A percentile compares a stretch with the other conserved stretches of the same genome.
These are phyloP conservation scores for Brachionus rubens DNA, from an alignment of 1,140 invertebrate species.

Conservation along the genomic window DNA sequence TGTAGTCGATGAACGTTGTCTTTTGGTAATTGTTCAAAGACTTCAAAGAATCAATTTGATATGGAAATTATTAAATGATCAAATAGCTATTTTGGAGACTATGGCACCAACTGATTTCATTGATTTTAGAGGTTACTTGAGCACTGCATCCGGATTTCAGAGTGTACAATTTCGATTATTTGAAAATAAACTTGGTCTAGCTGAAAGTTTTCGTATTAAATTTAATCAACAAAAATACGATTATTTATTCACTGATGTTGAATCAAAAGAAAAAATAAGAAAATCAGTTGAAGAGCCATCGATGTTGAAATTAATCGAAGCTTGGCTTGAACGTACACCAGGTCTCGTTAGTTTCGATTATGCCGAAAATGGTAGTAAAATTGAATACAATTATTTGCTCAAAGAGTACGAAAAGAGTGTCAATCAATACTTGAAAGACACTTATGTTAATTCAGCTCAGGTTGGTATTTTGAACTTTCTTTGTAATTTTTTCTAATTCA, in stretches of 20 bases:
- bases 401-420: conserved; percentile 78
- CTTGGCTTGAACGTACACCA: conserved; percentile 89
- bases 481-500: not conserved
- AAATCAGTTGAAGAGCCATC: conserved; percentile 79
- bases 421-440: conserved; percentile 66
- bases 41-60: conserved; percentile 87
- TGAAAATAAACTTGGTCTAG: conserved; percentile 92
- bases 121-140: conserved; percentile 83
- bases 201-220: conserved; percentile 78
- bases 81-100: conserved; percentile 93
- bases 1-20: conserved; percentile 79
- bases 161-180: conserved; percentile 90
- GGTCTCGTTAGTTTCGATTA: conserved; percentile 78
- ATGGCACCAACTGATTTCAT: conserved; percentile 97
- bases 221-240: conserved; percentile 87
- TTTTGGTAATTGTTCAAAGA: conserved; percentile 84
- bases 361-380: conserved; percentile 60
- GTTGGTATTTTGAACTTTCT: not conserved
- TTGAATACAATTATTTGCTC: conserved; percentile 69
- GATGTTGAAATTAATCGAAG: conserved; percentile 75
- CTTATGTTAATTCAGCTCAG: conserved; percentile 40
- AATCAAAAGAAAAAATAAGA: conserved; percentile 69
- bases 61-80: conserved; percentile 88
- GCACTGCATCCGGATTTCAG: conserved; percentile 93
- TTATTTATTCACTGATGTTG: conserved; percentile 75